These are phyloP conservation scores for Rhabditophanes sp. DNA, from an alignment of 2,888 invertebrate species.

Conservation along the genomic window DNA sequence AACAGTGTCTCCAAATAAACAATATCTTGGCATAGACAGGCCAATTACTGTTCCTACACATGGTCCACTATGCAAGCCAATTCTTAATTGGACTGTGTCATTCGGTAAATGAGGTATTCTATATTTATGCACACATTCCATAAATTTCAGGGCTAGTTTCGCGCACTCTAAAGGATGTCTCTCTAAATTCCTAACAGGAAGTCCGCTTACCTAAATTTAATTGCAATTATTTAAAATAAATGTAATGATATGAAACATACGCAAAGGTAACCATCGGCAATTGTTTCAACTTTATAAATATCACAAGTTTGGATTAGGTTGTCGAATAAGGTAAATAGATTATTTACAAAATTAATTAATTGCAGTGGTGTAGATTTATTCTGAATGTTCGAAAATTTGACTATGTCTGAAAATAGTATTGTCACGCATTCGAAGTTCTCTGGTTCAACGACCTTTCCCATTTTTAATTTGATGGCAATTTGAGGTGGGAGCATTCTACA, in stretches of 20 bases:
- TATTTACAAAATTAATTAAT: slow-evolving; percentile 39
- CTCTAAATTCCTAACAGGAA: slow-evolving; percentile 29
- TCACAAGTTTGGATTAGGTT: slow-evolving; percentile 35
- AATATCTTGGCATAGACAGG: slow-evolving; percentile 27
- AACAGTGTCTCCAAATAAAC: slow-evolving; percentile 34
- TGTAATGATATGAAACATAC: no score
- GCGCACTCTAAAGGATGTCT: slow-evolving; percentile 26
- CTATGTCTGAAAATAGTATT: no score
- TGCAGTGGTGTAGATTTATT: no score
- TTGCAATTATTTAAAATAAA: no score
- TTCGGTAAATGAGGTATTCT: slow-evolving; percentile 31
- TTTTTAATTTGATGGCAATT: slow-evolving; percentile 19
- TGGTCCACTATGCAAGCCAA: slow-evolving; percentile 16
- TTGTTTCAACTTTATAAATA: slow-evolving; percentile 41
- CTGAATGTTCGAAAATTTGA: no score
- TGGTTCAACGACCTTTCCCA: slow-evolving; percentile 15
- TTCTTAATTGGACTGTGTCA: slow-evolving; percentile 24
- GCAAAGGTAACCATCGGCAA: slow-evolving; percentile 33
- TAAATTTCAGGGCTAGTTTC: slow-evolving; percentile 21
- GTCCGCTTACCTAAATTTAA: no score
- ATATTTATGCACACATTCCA: slow-evolving; percentile 16
- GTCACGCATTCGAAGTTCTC: no score
- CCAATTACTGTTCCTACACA: slow-evolving; percentile 28
- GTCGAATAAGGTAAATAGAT: slow-evolving; percentile 37
- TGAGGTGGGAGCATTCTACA: slow-evolving; percentile 35